phyloP scores from a whole-genome alignment of 2,888 invertebrate genomes.

The Drosophila macrothrix region DNA sequence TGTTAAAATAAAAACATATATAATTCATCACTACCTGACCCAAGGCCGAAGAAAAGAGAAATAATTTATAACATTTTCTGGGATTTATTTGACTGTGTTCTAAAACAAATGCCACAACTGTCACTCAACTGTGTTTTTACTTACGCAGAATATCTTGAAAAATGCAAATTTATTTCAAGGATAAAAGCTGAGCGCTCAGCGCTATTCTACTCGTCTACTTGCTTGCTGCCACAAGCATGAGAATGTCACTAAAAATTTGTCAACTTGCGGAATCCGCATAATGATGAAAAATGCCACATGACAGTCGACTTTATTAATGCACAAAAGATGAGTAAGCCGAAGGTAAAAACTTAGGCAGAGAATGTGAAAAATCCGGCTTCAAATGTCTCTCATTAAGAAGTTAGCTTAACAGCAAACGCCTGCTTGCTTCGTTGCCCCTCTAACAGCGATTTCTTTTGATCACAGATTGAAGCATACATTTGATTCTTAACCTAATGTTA shows the following conservation, averaged over 20 bases:
- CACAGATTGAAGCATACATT: neutral
- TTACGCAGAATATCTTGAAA: constrained; percentile 32
- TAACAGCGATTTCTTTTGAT: neutral
- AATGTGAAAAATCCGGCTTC: constrained; percentile 45
- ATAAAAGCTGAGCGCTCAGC: constrained; percentile 48
- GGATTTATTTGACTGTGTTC: constrained; percentile 38
- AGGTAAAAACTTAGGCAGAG: constrained; percentile 12
- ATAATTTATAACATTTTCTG: constrained; percentile 22
- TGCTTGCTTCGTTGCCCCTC: neutral
- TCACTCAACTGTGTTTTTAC: constrained; percentile 58
- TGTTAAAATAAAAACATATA: neutral
- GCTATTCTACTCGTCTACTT: constrained; percentile 8
- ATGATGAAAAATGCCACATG: constrained; percentile 61
- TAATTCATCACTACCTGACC: constrained; percentile 1
- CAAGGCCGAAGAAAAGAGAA: constrained; percentile 1
- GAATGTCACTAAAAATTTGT: constrained; percentile 70
- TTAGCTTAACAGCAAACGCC: constrained; percentile 4
- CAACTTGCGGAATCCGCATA: constrained; percentile 61
- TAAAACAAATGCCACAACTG: constrained; percentile 66
- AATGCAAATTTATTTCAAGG: constrained; percentile 72
- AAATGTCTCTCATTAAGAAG: constrained; percentile 44
- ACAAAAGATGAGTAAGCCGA: constrained; percentile 2
- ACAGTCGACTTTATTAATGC: constrained; percentile 60
- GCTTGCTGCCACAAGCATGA: constrained; percentile 34
- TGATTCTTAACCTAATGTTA: neutral